Evolutionary conservation across 2,888 invertebrate species (phyloP), one percentile per base, ranked within the genome.

Genomic region (Oscheius sp.): DNA sequence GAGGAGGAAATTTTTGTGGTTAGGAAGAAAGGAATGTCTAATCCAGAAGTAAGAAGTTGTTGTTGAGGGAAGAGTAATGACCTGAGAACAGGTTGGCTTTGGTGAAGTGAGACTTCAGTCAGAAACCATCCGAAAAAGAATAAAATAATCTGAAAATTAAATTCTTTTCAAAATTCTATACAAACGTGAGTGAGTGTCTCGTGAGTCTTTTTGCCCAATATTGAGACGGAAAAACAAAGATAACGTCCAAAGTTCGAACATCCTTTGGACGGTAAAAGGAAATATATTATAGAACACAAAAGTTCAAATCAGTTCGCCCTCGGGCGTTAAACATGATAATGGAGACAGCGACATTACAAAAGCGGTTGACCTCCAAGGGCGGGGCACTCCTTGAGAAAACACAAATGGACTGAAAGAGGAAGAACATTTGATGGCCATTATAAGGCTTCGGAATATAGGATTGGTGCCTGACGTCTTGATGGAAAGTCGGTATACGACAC

Each of bases 71-170:
- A 52, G 29, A 29, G 25, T 52, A 52, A 52, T 52, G 25, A 52
- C 52, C n/a, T 20, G n/a, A 52, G 52, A 52, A 52, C 52, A 52
- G 52, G 52, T 52, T 52, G 52, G 52, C 52, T 52, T 52, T 52
- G 52, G 29, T 17, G 42, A 42, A 17, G n/a, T 29, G 52, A 52
- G 29, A n/a, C n/a, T n/a, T n/a, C n/a, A n/a, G n/a, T n/a, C n/a
- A n/a, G n/a, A n/a, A 8, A 37, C 8, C 8, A 37, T 37, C 15
- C 37, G 37, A 37, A 37, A 15, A 15, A 37, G 37, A n/a, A n/a
- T n/a, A 37, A 10, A 37, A 37, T 37, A 15, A 37, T 6, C 6
- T 10, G 37, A 15, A 37, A 10, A 37, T 12, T 37, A 37, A 37
- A 37, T 10, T 37, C n/a, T 42, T 6, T 15, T 17, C 42, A 6